Percentiles rank a stretch among this genome's conserved stretches.
phyloP scores from a whole-genome alignment of 2,888 invertebrate genomes.

The Ferdinandea cuprea region DNA sequence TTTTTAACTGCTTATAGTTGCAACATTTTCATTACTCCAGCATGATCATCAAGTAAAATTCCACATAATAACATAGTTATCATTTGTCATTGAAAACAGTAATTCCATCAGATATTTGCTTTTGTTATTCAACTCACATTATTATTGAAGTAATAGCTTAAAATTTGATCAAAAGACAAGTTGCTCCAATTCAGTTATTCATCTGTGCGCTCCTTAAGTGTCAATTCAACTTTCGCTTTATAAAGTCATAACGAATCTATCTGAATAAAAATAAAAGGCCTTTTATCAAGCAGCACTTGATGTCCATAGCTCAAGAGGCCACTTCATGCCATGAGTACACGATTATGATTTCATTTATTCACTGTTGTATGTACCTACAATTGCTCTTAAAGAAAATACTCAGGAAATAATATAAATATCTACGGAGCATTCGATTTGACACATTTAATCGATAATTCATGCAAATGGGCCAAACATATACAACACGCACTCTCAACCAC shows the following conservation, averaged over 20 bases:
- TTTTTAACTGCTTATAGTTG: too few relatives aligned
- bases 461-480: conserved; percentile 21
- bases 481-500: conserved; percentile 1
- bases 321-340: conserved; percentile 23
- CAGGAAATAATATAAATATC: conserved; percentile 15
- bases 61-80: too few relatives aligned
- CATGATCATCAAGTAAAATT: too few relatives aligned
- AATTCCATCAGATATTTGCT: too few relatives aligned
- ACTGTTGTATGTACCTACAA: conserved; percentile 5
- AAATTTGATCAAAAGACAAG: background rate
- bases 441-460: conserved; percentile 43
- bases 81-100: too few relatives aligned
- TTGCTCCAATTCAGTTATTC: conserved; percentile 54
- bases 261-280: background rate
- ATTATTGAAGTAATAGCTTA: too few relatives aligned
- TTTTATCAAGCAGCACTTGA: conserved; percentile 35
- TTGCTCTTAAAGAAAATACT: conserved; percentile 29
- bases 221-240: conserved; percentile 47
- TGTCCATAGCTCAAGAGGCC: conserved; percentile 28
- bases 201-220: conserved; percentile 11
- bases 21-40: too few relatives aligned
- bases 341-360: conserved; percentile 47
- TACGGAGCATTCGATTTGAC: conserved; percentile 3
- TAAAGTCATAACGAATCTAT: conserved; percentile 34
- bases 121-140: too few relatives aligned